A percentile compares a stretch with the other conserved stretches of the same genome.
Conservation (phyloP, 2,797 vertebrate species). For the Sebastolobus alascanus region DNA sequence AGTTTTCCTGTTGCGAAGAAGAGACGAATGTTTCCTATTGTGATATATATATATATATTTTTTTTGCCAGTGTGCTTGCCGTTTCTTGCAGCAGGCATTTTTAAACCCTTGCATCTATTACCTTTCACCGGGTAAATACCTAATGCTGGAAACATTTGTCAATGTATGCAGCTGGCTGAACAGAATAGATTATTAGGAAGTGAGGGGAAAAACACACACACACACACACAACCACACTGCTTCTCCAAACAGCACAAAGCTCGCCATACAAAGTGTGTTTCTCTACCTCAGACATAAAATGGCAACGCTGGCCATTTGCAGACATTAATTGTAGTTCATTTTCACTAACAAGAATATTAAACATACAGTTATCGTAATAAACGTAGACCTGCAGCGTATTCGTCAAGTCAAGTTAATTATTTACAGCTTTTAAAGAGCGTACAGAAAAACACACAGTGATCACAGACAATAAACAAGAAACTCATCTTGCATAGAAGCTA, state of each 20-base stretch:
- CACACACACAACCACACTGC: slow-evolving; percentile 61
- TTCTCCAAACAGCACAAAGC: slow-evolving; percentile 78
- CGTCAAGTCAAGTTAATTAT: slow-evolving; percentile 59
- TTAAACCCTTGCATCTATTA: slow-evolving; percentile 87
- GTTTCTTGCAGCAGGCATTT: slow-evolving; percentile 83
- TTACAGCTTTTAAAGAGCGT: slow-evolving; percentile 48
- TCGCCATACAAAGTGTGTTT: slow-evolving; percentile 63
- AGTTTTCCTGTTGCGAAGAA: slow-evolving; percentile 50
- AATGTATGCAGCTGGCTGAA: slow-evolving; percentile 88
- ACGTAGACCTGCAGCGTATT: slow-evolving; percentile 22
- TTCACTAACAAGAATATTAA: slow-evolving; percentile 44
- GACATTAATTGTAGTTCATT: slow-evolving; percentile 37
- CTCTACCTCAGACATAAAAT: slow-evolving; percentile 50
- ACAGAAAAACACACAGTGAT: slow-evolving; percentile 33
- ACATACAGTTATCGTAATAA: slow-evolving; percentile 34
- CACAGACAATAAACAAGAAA: slow-evolving; percentile 50
- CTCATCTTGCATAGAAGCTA: slow-evolving; percentile 23
- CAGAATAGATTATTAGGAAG: slow-evolving; percentile 90
- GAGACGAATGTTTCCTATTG: slow-evolving; percentile 65
- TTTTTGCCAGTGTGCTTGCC: slow-evolving; percentile 72
- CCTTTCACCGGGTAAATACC: slow-evolving; percentile 87
- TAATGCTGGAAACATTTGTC: slow-evolving; percentile 89
- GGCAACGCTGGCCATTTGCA: slow-evolving; percentile 46
- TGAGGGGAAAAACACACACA: slow-evolving; percentile 74
- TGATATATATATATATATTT: slow-evolving; percentile 49